Evolutionary conservation across 1,140 invertebrate species (phyloP).

Genomic region (Pseudoatta argentina): DNA sequence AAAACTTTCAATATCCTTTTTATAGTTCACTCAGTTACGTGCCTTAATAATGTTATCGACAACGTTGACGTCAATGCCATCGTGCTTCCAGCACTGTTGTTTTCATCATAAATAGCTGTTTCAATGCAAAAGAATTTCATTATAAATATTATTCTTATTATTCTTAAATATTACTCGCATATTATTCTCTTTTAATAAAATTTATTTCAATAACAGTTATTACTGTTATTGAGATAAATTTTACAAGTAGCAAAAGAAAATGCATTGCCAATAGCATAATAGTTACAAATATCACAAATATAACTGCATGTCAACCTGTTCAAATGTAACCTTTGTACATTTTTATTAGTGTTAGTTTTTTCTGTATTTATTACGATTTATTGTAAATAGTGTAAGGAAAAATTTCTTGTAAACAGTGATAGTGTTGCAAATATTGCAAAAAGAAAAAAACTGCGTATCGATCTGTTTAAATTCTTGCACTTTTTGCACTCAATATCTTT

Average conservation of each 20-base stretch:
- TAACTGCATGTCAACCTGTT: not conserved
- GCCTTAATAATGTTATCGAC: constrained; percentile 10
- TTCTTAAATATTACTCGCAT: too few relatives aligned
- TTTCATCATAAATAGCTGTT: constrained; percentile 27
- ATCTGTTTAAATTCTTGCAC: too few relatives aligned
- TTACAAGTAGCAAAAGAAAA: not conserved
- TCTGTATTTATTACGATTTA: not conserved
- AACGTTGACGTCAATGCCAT: constrained; percentile 35
- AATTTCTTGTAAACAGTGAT: not conserved
- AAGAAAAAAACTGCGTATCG: too few relatives aligned
- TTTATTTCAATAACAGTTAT: constrained; percentile 11
- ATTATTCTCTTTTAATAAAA: constrained; percentile 16
- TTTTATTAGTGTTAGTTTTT: not conserved
- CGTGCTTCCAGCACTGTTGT: not conserved
- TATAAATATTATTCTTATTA: too few relatives aligned
- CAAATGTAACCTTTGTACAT: not conserved
- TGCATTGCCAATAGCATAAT: not conserved
- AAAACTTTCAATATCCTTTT: not conserved
- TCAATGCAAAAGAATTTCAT: constrained; percentile 22
- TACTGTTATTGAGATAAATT: too few relatives aligned
- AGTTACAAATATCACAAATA: not conserved
- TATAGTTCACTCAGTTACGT: not conserved
- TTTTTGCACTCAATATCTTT: too few relatives aligned
- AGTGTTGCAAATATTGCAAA: too few relatives aligned
- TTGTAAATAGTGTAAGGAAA: not conserved